Evolutionary conservation across 2,888 invertebrate genomes (phyloP).

Genomic region (Mimas tiliae): DNA sequence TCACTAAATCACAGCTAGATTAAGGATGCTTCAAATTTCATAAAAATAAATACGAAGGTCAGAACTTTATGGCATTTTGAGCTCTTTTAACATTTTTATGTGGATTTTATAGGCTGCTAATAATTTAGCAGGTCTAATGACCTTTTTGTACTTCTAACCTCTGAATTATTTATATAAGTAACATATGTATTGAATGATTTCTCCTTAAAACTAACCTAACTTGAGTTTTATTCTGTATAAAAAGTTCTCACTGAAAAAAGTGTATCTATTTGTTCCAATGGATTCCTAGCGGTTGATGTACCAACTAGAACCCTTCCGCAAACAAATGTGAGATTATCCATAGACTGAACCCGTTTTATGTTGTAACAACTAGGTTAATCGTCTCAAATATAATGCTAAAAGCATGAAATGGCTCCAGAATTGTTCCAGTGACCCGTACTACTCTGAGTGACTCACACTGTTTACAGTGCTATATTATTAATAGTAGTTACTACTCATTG

Average conservation of each 20-base stretch:
- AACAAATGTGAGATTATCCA: constrained; percentile 55
- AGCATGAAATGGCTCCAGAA: constrained; percentile 52
- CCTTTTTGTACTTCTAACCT: constrained; percentile 7
- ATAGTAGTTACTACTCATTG: constrained; percentile 26
- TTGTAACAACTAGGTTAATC: constrained; percentile 71
- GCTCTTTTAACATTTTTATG: constrained; percentile 26
- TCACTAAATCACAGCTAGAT: constrained; percentile 59
- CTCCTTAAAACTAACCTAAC: not conserved
- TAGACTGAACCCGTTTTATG: constrained; percentile 54
- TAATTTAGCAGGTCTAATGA: constrained; percentile 10
- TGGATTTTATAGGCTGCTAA: constrained; percentile 19
- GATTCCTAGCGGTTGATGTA: not conserved
- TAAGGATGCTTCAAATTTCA: constrained; percentile 54
- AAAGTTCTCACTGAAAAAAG: not conserved
- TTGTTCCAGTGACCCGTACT: constrained; percentile 63
- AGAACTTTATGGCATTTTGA: constrained; percentile 35
- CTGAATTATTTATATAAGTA: not conserved
- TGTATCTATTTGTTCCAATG: no score
- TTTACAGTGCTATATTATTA: constrained; percentile 49
- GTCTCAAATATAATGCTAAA: constrained; percentile 61
- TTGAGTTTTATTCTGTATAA: not conserved
- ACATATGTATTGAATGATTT: not conserved
- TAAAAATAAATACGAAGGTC: constrained; percentile 51
- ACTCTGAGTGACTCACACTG: constrained; percentile 58
- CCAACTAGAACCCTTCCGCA: constrained; percentile 53